Conservation (phyloP, 2,888 invertebrate genomes). For the Orthosia gothica region DNA sequence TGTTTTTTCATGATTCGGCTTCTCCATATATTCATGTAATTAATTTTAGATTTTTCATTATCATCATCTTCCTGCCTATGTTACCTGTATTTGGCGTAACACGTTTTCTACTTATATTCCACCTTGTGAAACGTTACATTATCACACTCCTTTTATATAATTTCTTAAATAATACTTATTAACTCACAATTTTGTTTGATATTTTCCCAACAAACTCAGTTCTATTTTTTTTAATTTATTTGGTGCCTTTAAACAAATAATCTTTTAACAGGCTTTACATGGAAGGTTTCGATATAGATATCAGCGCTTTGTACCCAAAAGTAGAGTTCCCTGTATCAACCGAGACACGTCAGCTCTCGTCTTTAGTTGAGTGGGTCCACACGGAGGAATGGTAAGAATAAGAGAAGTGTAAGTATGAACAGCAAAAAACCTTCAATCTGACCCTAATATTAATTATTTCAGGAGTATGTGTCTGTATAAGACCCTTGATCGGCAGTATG, state of each 20-base stretch:
- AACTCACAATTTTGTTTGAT: no score
- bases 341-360: conserved; percentile 95
- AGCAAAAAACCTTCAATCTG: not conserved
- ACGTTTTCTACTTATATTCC: no score
- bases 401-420: not conserved
- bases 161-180: no score
- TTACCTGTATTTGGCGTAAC: no score
- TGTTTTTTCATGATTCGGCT: no score
- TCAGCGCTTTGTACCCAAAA: conserved; percentile 94
- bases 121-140: no score
- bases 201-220: no score
- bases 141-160: no score
- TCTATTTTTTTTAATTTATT: no score
- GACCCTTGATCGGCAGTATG: not conserved
- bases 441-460: not conserved
- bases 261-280: conserved; percentile 15
- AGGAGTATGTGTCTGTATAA: not conserved
- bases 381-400: conserved; percentile 60
- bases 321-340: conserved; percentile 95
- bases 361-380: conserved; percentile 96
- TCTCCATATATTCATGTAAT: no score
- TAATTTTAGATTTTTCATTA: no score
- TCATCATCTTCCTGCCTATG: no score
- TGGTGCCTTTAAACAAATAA: not conserved
- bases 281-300: conserved; percentile 93